Percentiles rank a stretch among this genome's conserved stretches.
Evolutionary conservation across 2,888 invertebrate species (phyloP).

Genomic region (Chymomyza caudatula): DNA sequence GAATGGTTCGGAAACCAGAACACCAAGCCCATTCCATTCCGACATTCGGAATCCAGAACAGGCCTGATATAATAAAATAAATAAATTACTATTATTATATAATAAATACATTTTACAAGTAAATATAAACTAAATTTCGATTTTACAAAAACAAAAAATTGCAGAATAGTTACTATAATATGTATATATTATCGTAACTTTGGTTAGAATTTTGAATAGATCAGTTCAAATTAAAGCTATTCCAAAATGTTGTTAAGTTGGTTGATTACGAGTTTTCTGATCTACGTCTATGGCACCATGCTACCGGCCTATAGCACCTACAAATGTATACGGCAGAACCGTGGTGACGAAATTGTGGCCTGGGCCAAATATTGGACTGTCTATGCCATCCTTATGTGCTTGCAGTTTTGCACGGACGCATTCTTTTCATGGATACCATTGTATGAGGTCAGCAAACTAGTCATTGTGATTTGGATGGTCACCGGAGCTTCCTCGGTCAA

Average conservation of each 20-base stretch:
- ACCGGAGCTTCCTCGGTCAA: slow-evolving; percentile 50
- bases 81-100: too few relatives aligned
- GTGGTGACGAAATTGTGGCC: slow-evolving; percentile 14
- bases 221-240: neutral
- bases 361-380: slow-evolving; percentile 61
- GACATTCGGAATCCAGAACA: too few relatives aligned
- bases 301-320: slow-evolving; percentile 50
- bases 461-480: slow-evolving; percentile 47
- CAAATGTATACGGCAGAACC: slow-evolving; percentile 19
- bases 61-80: too few relatives aligned
- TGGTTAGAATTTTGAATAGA: too few relatives aligned
- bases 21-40: too few relatives aligned
- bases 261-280: slow-evolving; percentile 34
- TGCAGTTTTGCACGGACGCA: slow-evolving; percentile 95
- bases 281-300: slow-evolving; percentile 45
- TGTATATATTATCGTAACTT: too few relatives aligned
- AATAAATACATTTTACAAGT: too few relatives aligned
- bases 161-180: too few relatives aligned
- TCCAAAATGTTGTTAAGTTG: neutral
- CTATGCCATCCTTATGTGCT: slow-evolving; percentile 94
- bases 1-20: too few relatives aligned
- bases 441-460: slow-evolving; percentile 61
- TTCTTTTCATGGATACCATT: slow-evolving; percentile 97
- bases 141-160: too few relatives aligned
- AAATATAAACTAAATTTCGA: too few relatives aligned